Conservation (phyloP, 2,113 vertebrate genomes). For the Scomber scombrus region DNA sequence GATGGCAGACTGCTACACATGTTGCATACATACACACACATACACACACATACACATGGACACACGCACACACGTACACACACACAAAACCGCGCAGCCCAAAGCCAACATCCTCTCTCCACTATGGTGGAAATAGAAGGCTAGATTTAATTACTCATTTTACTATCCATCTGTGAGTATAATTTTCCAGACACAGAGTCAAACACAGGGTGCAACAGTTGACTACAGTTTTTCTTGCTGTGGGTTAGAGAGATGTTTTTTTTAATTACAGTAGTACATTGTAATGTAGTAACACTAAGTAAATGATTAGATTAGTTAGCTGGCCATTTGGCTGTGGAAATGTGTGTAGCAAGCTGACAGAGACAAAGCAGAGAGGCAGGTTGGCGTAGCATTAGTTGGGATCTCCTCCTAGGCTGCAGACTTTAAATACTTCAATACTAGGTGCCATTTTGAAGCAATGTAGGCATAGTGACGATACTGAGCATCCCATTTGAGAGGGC, state of each 20-base stretch:
- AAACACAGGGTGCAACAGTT: slow-evolving; percentile 52
- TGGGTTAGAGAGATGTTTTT: slow-evolving; percentile 32
- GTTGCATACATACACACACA: slow-evolving; percentile 37
- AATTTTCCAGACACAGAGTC: slow-evolving; percentile 59
- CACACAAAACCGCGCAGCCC: slow-evolving; percentile 27
- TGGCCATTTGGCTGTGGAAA: slow-evolving; percentile 42
- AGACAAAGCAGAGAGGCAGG: slow-evolving; percentile 22
- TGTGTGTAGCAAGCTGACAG: slow-evolving; percentile 12
- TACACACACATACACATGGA: slow-evolving; percentile 19
- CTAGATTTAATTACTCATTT: slow-evolving; percentile 74
- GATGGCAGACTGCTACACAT: slow-evolving; percentile 79
- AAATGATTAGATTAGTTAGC: slow-evolving; percentile 43
- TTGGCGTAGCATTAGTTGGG: slow-evolving; percentile 2
- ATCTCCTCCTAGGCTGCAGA: neutral
- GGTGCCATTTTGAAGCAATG: neutral
- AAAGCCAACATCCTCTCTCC: slow-evolving; percentile 57
- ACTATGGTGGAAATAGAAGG: slow-evolving; percentile 60
- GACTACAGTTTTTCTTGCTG: slow-evolving; percentile 45
- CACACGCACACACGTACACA: slow-evolving; percentile 37
- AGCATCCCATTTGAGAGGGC: too few relatives aligned
- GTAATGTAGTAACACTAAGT: slow-evolving; percentile 30
- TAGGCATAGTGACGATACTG: too few relatives aligned
- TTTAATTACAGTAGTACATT: slow-evolving; percentile 31
- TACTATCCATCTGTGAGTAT: slow-evolving; percentile 67
- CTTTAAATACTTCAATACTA: neutral